Conservation (phyloP, 2,797 vertebrate genomes). For the Lateolabrax maculatus region DNA sequence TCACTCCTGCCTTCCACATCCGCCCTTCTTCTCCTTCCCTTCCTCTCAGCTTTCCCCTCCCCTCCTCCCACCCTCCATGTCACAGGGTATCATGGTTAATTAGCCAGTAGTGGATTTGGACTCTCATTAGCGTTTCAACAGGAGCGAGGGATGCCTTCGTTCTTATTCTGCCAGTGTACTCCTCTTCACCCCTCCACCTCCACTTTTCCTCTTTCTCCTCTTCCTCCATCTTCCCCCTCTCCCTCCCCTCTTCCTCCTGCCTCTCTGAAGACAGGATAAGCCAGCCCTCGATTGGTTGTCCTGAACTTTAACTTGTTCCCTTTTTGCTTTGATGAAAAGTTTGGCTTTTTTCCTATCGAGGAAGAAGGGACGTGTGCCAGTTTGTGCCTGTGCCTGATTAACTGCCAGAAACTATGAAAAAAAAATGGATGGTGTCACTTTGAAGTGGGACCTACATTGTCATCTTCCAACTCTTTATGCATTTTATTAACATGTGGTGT, state of each 20-base stretch:
- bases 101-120: slow-evolving; percentile 77
- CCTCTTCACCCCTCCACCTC: slow-evolving; percentile 10
- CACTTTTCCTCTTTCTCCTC: slow-evolving; percentile 16
- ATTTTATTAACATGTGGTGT: slow-evolving; percentile 44
- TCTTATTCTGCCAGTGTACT: slow-evolving; percentile 70
- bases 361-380: slow-evolving; percentile 65
- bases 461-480: slow-evolving; percentile 45
- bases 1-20: slow-evolving; percentile 10
- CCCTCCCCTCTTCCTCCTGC: slow-evolving; percentile 11
- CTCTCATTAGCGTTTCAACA: slow-evolving; percentile 78
- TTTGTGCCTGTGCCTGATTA: slow-evolving; percentile 68
- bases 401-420: slow-evolving; percentile 60
- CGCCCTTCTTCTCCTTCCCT: not conserved
- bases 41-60: slow-evolving; percentile 24
- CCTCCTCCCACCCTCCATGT: slow-evolving; percentile 62
- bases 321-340: slow-evolving; percentile 74
- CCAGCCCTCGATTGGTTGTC: slow-evolving; percentile 50
- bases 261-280: slow-evolving; percentile 63
- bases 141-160: slow-evolving; percentile 66
- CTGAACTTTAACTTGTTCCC: slow-evolving; percentile 72
- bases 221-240: slow-evolving; percentile 4
- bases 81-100: slow-evolving; percentile 82
- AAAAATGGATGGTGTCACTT: slow-evolving; percentile 56
- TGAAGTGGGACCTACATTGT: slow-evolving; percentile 71
- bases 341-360: slow-evolving; percentile 31